Evolutionary conservation across 1,140 invertebrate genomes (phyloP).

Genomic region (Heterodera carotae): DNA sequence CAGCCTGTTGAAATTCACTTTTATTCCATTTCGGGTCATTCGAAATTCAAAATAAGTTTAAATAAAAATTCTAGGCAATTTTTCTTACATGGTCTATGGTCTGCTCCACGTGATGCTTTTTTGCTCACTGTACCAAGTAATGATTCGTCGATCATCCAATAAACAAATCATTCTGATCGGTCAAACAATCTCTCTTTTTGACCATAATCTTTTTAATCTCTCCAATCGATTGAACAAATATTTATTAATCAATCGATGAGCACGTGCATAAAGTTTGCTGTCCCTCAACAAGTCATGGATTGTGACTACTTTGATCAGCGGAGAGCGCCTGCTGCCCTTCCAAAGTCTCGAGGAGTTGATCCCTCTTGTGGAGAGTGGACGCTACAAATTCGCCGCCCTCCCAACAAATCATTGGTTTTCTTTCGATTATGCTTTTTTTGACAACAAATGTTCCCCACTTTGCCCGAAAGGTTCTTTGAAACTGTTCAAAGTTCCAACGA

Average conservation of each 20-base stretch:
- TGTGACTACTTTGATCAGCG: neutral
- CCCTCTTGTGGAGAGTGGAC: neutral
- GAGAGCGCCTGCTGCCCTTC: neutral
- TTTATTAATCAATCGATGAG: too few relatives aligned
- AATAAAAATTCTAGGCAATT: neutral
- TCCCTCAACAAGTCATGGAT: slow-evolving; percentile 2
- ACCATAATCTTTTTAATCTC: too few relatives aligned
- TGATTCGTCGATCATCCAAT: neutral
- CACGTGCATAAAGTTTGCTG: too few relatives aligned
- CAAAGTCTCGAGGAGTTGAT: neutral
- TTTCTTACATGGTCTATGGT: neutral
- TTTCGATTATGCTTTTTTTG: neutral
- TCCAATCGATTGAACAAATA: too few relatives aligned
- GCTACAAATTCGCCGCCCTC: slow-evolving; percentile 11
- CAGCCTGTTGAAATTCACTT: neutral
- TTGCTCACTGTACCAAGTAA: slow-evolving; percentile 10
- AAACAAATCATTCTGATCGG: neutral
- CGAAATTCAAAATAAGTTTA: neutral
- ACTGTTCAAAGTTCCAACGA: slow-evolving; percentile 1
- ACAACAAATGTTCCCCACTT: neutral
- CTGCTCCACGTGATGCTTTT: slow-evolving; percentile 5
- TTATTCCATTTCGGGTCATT: neutral
- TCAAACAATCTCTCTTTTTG: too few relatives aligned
- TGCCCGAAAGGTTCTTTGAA: neutral
- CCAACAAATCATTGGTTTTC: slow-evolving; percentile 1